Base-by-base conservation (phyloP, 35 echinoderm and acorn worm genomes). In the Lytechinus pictus region DNA sequence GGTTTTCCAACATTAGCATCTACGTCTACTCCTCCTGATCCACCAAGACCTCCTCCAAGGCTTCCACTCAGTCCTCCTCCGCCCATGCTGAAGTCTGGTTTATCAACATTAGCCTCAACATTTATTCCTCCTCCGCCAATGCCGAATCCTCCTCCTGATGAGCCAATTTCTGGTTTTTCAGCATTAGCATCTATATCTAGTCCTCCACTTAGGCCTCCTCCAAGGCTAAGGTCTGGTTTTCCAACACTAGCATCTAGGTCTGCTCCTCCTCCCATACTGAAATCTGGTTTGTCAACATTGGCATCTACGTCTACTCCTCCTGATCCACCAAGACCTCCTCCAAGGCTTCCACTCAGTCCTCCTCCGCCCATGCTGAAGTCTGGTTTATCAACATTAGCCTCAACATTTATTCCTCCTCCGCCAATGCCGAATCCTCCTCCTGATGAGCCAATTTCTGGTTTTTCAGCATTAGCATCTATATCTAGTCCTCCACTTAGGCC, bases 151-250 rank as follows among this genome's bases (percentile, higher is more conserved):
- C 13, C 51, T 61, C 28, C 87, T 89, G 29, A n/a, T 8, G 24
- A n/a, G n/a, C n/a, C n/a, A n/a, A n/a, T n/a, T n/a, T 96, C 92
- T 12, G 60, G 54, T 86, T 94, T 96, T 57, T 71, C 95, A 87
- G 44, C 66, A 94, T 93, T 71, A 71, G 71, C 95, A 93, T 60
- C n/a, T 57, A 54, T 27, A 10, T 56, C 61, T 66, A 55, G 54
- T 24, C 28, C 28, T 55, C 55, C 52, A n/a, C 24, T 2, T 1
- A n/a, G 10, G 8, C 53, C 95, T 24, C 52, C 53, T 54, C 95
- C 95, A 54, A 89, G 33, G 33, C 33, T 44, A 2, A 44, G 0
- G 33, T 44, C 5, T 5, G 86, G 86, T 9, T 24, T 54, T 54
- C 95, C 95, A 54, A 55, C n/a, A 16, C 71, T 58, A 6, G 61